Evolutionary conservation across 2,113 vertebrate genomes (phyloP).

Genomic region (Oophaga pumilio): DNA sequence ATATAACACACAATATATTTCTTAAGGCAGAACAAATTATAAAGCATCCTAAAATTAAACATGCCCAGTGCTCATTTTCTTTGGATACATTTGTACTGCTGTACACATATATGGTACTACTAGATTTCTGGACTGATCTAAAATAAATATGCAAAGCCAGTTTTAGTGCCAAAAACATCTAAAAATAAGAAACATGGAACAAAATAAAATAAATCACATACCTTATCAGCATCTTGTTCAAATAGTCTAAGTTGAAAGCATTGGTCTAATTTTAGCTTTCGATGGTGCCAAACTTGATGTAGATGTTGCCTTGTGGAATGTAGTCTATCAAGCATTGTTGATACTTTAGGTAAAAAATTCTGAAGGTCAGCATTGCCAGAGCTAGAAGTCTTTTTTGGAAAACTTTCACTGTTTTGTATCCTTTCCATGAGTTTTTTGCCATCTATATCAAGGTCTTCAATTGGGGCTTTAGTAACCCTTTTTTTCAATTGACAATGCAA

Average conservation of each 20-base stretch:
- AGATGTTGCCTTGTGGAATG: constrained; percentile 93
- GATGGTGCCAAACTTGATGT: constrained; percentile 97
- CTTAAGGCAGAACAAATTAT: too few relatives aligned
- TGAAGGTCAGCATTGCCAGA: constrained; percentile 90
- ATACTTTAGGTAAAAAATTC: constrained; percentile 89
- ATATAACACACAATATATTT: too few relatives aligned
- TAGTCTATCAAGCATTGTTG: constrained; percentile 90
- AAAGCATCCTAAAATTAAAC: too few relatives aligned
- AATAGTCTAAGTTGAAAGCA: constrained; percentile 97
- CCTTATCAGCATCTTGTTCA: constrained; percentile 98
- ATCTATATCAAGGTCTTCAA: constrained; percentile 92
- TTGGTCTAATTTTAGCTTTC: constrained; percentile 96
- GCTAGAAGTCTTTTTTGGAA: constrained; percentile 85
- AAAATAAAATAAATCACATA: constrained; percentile 59
- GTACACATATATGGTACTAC: too few relatives aligned
- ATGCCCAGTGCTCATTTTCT: too few relatives aligned
- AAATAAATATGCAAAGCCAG: too few relatives aligned
- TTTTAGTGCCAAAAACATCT: too few relatives aligned
- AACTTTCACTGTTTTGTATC: constrained; percentile 93
- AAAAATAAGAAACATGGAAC: too few relatives aligned
- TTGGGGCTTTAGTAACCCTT: constrained; percentile 92
- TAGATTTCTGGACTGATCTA: too few relatives aligned
- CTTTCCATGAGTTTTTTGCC: constrained; percentile 91
- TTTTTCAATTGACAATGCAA: constrained; percentile 93
- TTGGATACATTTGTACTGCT: too few relatives aligned